Evolutionary conservation across 2,113 vertebrate genomes (phyloP), one percentile per base, ranked within the genome.

Genomic region (Marcusenius ussheri): DNA sequence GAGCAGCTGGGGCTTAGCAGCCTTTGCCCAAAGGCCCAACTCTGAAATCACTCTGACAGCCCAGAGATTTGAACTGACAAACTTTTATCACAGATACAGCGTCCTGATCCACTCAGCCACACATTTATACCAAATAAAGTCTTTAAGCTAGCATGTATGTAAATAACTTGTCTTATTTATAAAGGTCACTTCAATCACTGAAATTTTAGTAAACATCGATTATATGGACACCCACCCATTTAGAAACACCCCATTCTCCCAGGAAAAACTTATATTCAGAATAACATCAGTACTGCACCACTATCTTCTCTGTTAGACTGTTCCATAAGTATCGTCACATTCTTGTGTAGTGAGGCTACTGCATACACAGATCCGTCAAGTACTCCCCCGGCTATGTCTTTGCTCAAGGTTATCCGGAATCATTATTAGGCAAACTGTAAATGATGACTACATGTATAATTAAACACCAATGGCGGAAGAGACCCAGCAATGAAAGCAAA

Each of bases 381-480:
- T 24, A 62, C 53, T 10, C 53, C 7, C 49, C n/a, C 31, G 15
- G 53, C 21, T 17, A 58, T 45, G n/a, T 31, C 53, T 58, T 35
- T 88, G 87, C 31, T 89, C 66, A 77, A 49, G 46, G 45, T 51
- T 77, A 51, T 89, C 70, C 21, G 74, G 6, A 89, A 77, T 89
- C 46, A 80, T 39, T 77, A 77, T 89, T 89, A 66, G 46, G 42
- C 45, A 49, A 89, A 77, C 46, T 89, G 46, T 47, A 77, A 42
- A 89, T 89, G 24, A 74, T 35, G 24, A 31, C 42, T 77, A 47
- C 62, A 49, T 31, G 35, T 35, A 53, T 53, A 74, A 27, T 49
- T 50, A 74, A 89, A 49, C 88, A 46, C n/a, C 47, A 8, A 56
- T 19, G 27, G 50, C n/a, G n/a, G 9, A 87, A 6, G 50, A 35